Evolutionary conservation across 2,797 vertebrate species (phyloP).

Genomic region (Liparis tanakae): DNA sequence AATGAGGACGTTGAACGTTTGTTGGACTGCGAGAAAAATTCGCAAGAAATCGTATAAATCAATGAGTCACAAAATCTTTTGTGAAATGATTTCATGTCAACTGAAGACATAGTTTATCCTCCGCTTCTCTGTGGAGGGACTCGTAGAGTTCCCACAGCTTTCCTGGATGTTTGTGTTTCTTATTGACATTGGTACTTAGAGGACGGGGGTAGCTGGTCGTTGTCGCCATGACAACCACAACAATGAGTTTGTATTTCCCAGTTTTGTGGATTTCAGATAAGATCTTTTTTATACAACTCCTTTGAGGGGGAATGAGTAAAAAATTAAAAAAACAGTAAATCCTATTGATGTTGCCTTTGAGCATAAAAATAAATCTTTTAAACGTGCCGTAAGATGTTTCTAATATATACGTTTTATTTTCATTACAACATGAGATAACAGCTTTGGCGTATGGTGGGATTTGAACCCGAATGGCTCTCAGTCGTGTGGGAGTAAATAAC

Average conservation of each 20-base stretch:
- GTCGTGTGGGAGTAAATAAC: conserved; percentile 38
- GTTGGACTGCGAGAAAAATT: too few relatives aligned
- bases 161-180: too few relatives aligned
- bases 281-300: too few relatives aligned
- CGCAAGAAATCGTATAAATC: conserved; percentile 12
- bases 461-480: conserved; percentile 8
- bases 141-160: too few relatives aligned
- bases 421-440: not conserved
- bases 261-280: too few relatives aligned
- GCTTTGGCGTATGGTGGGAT: not conserved
- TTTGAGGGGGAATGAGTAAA: not conserved
- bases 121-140: too few relatives aligned
- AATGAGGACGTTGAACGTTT: conserved; percentile 7
- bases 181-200: too few relatives aligned
- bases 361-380: not conserved
- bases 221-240: too few relatives aligned
- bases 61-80: conserved; percentile 22
- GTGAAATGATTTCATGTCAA: too few relatives aligned
- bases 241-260: too few relatives aligned
- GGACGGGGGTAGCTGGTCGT: too few relatives aligned
- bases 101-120: not conserved
- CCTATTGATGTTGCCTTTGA: not conserved
- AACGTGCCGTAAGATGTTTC: not conserved
- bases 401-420: not conserved
- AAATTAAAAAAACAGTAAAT: not conserved